phyloP scores from a whole-genome alignment of 1,140 invertebrate species.

The Tyrophagus putrescentiae region DNA sequence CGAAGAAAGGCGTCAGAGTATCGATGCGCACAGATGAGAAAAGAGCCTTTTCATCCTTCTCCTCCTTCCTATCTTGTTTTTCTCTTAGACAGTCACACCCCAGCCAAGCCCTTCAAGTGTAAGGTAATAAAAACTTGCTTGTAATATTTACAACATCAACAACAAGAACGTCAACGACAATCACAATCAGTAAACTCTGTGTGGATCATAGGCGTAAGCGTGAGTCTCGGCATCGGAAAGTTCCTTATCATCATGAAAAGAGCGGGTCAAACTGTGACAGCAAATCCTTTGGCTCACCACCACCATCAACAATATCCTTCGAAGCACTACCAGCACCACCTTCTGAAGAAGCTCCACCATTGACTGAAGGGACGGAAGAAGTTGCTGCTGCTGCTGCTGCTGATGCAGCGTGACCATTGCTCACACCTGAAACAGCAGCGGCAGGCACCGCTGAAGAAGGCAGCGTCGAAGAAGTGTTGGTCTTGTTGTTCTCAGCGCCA shows the following conservation, averaged over 20 bases:
- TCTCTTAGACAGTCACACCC: too few relatives aligned
- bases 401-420: not conserved
- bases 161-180: too few relatives aligned
- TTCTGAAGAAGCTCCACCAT: not conserved
- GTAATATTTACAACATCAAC: too few relatives aligned
- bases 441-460: not conserved
- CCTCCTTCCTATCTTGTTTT: too few relatives aligned
- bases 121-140: too few relatives aligned
- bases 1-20: constrained; percentile 21
- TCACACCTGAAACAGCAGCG: not conserved
- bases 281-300: constrained; percentile 12
- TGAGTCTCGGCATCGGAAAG: too few relatives aligned
- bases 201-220: too few relatives aligned
- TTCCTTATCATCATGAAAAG: too few relatives aligned
- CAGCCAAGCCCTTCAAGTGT: too few relatives aligned
- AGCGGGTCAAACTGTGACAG: constrained; percentile 18
- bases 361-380: not conserved
- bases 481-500: not conserved
- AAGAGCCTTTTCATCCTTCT: too few relatives aligned
- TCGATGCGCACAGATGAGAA: not conserved
- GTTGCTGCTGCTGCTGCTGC: not conserved
- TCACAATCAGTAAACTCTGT: too few relatives aligned
- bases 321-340: not conserved
- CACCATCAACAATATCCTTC: not conserved
- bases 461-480: not conserved